phyloP scores from a whole-genome alignment of 2,888 invertebrate genomes.

The Crematogaster levior region DNA sequence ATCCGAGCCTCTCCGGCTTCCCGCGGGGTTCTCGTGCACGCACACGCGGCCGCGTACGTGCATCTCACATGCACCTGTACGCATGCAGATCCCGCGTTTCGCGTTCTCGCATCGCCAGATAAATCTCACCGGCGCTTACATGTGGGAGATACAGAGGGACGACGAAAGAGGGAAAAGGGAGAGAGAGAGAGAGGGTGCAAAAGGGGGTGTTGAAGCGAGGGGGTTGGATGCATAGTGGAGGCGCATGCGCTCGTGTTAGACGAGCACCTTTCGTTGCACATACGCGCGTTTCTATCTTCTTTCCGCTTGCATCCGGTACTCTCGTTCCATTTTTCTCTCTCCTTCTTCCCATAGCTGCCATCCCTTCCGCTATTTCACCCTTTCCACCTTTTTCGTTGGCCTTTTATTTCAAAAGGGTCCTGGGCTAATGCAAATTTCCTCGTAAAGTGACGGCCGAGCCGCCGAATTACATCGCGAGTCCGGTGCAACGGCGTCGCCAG shows the following conservation, averaged over 20 bases:
- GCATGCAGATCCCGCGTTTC: conserved; percentile 76
- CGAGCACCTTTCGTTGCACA: conserved; percentile 57
- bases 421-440: conserved; percentile 76
- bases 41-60: conserved; percentile 67
- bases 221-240: conserved; percentile 49
- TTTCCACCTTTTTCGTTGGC: conserved; percentile 69
- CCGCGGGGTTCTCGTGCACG: conserved; percentile 65
- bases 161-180: conserved; percentile 31
- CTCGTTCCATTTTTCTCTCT: conserved; percentile 37
- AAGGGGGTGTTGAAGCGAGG: conserved; percentile 16
- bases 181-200: conserved; percentile 20
- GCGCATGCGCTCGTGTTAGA: conserved; percentile 67
- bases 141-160: conserved; percentile 59
- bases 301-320: conserved; percentile 41
- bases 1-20: conserved; percentile 64
- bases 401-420: conserved; percentile 77
- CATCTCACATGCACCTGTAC: conserved; percentile 70
- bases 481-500: conserved; percentile 41
- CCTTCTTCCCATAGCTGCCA: conserved; percentile 22
- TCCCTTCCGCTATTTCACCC: conserved; percentile 60
- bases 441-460: conserved; percentile 73
- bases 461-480: conserved; percentile 68
- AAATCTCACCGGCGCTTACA: conserved; percentile 83
- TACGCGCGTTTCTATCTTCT: conserved; percentile 42
- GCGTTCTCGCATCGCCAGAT: conserved; percentile 83